Percentiles rank a stretch among this genome's conserved stretches.
Evolutionary conservation across 1,140 invertebrate species (phyloP).

Genomic region (Anthonomus grandis): DNA sequence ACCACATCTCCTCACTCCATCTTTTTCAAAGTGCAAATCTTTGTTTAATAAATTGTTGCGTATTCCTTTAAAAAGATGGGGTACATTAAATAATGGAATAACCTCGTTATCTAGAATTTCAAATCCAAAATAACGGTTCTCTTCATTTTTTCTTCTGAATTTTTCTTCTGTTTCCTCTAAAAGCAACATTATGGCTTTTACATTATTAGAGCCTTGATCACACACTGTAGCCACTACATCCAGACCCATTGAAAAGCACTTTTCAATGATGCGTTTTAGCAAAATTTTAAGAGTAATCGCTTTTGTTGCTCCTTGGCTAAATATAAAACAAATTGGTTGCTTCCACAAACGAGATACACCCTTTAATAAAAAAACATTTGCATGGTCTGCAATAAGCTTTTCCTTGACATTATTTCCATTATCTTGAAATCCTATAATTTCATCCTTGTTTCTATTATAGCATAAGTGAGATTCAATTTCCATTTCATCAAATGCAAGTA

Average conservation of each 20-base stretch:
- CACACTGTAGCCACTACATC: conserved; percentile 23
- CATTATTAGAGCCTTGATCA: conserved; percentile 29
- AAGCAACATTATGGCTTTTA: conserved; percentile 8
- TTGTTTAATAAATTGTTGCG: conserved; percentile 32
- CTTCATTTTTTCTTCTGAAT: neutral
- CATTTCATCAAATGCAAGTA: too few species aligned
- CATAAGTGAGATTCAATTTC: too few species aligned
- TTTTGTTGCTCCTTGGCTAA: neutral
- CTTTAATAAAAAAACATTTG: too few species aligned
- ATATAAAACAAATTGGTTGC: neutral
- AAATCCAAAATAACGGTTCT: conserved; percentile 8
- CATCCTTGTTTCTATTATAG: too few species aligned
- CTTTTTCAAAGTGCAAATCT: conserved; percentile 16
- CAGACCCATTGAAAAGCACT: conserved; percentile 17
- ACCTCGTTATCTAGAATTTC: conserved; percentile 32
- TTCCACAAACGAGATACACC: neutral
- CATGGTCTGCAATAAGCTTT: too few species aligned
- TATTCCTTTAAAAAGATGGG: conserved; percentile 43
- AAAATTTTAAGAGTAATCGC: neutral
- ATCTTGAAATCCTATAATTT: too few species aligned
- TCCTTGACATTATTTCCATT: too few species aligned
- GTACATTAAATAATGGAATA: conserved; percentile 39
- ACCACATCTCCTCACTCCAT: conserved; percentile 12
- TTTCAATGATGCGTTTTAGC: neutral
- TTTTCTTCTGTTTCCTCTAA: neutral